phyloP scores from a whole-genome alignment of 2,888 invertebrate species.

The Parnassius apollo region DNA sequence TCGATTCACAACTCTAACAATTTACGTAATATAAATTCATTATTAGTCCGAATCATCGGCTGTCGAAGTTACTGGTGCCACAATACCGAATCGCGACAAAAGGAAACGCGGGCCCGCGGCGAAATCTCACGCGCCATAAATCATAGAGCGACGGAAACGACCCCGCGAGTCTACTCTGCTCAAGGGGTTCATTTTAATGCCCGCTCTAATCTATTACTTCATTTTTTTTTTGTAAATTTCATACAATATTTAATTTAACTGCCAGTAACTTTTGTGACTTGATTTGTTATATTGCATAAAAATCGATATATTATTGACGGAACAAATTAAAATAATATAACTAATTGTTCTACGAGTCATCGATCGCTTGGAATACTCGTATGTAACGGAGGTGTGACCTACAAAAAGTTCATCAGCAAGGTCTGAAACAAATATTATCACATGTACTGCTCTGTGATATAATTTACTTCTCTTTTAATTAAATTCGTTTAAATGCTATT shows the following conservation, averaged over 20 bases:
- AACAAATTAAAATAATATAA: too few relatives aligned
- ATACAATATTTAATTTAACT: slow-evolving; percentile 22
- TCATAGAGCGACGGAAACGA: slow-evolving; percentile 59
- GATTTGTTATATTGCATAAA: not conserved
- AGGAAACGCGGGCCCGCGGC: slow-evolving; percentile 52
- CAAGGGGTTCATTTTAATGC: slow-evolving; percentile 59
- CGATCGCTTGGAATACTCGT: too few relatives aligned
- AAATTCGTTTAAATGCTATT: too few relatives aligned
- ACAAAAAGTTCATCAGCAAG: too few relatives aligned
- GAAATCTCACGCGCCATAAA: slow-evolving; percentile 63
- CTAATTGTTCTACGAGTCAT: too few relatives aligned
- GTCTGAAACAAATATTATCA: too few relatives aligned
- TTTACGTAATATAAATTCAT: slow-evolving; percentile 22
- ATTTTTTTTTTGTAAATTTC: slow-evolving; percentile 10
- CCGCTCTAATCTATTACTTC: slow-evolving; percentile 32
- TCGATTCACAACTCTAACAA: not conserved
- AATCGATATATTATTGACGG: too few relatives aligned
- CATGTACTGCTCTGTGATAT: too few relatives aligned
- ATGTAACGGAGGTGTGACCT: too few relatives aligned
- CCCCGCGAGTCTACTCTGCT: slow-evolving; percentile 46
- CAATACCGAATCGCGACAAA: slow-evolving; percentile 52
- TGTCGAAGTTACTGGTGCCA: slow-evolving; percentile 33
- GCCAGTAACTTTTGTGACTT: slow-evolving; percentile 11
- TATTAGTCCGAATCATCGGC: slow-evolving; percentile 17
- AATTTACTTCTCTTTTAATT: too few relatives aligned